phyloP scores from a whole-genome alignment of 2,888 invertebrate species.

The Lucinisca nassula region DNA sequence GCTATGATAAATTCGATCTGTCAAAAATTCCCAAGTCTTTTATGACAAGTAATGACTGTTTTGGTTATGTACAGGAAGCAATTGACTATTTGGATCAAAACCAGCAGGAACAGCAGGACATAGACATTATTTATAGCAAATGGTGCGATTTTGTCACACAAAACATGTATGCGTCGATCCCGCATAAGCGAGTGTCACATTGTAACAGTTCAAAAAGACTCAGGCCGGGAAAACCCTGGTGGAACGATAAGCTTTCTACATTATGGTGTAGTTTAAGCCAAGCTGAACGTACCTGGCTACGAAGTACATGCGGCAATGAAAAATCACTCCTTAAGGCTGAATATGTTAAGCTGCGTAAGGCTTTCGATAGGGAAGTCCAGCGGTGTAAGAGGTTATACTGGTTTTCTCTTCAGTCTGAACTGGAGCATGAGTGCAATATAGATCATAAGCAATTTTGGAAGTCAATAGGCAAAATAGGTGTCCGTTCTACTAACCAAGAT shows the following conservation, averaged over 20 bases:
- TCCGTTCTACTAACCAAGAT: neutral
- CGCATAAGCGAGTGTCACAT: neutral
- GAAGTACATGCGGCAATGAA: neutral
- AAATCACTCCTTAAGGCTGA: neutral
- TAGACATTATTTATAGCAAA: slow-evolving; percentile 35
- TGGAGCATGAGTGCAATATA: slow-evolving; percentile 26
- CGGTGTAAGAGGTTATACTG: slow-evolving; percentile 28
- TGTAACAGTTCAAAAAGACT: neutral
- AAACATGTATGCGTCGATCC: slow-evolving; percentile 20
- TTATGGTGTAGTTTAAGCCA: slow-evolving; percentile 14
- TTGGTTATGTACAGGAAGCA: neutral
- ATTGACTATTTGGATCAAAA: slow-evolving; percentile 12
- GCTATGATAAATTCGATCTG: neutral
- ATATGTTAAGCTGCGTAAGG: slow-evolving; percentile 10
- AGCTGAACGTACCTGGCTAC: slow-evolving; percentile 16
- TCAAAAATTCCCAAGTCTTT: neutral
- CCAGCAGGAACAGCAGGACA: slow-evolving; percentile 19
- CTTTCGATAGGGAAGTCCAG: slow-evolving; percentile 36
- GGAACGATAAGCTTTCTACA: slow-evolving; percentile 22
- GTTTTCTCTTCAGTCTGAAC: slow-evolving; percentile 6
- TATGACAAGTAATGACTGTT: neutral
- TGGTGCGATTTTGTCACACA: slow-evolving; percentile 19
- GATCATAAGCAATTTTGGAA: slow-evolving; percentile 40
- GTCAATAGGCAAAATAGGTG: slow-evolving; percentile 24
- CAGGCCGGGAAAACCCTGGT: slow-evolving; percentile 38